These are phyloP conservation scores for Lophotriccus pileatus DNA, from an alignment of 2,797 vertebrate species.

Conservation along the genomic window DNA sequence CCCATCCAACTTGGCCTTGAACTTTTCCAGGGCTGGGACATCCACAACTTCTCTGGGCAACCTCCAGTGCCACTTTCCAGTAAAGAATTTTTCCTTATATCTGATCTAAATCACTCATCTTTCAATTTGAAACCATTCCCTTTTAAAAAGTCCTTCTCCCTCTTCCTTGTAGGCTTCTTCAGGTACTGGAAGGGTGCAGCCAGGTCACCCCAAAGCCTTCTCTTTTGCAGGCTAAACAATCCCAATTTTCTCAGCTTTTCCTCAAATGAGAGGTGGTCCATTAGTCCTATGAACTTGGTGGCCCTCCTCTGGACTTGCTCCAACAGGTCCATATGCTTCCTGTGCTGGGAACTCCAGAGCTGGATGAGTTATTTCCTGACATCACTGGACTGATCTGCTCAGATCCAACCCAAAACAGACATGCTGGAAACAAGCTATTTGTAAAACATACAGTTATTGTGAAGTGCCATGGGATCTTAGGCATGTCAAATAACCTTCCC, in stretches of 20 bases:
- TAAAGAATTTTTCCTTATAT: background rate
- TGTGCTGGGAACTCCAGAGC: background rate
- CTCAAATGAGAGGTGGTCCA: background rate
- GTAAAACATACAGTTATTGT: background rate
- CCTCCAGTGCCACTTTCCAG: fast-evolving
- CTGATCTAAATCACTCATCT: background rate
- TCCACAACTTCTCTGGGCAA: background rate
- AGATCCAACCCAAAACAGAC: background rate
- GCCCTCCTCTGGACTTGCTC: background rate
- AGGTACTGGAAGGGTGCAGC: background rate
- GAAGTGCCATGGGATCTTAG: background rate
- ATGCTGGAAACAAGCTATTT: background rate
- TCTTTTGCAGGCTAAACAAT: background rate
- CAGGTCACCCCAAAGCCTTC: background rate
- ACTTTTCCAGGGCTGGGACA: background rate
- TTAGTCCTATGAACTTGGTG: background rate
- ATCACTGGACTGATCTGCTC: background rate
- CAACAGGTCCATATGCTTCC: background rate
- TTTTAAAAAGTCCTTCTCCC: background rate
- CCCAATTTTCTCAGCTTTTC: background rate
- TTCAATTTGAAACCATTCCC: background rate
- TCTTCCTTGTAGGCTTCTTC: background rate
- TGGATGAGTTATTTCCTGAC: background rate
- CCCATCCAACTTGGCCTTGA: background rate
- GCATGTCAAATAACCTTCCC: background rate